Evolutionary conservation across 1,140 invertebrate species (phyloP).

Genomic region (Nasonia longicornis): DNA sequence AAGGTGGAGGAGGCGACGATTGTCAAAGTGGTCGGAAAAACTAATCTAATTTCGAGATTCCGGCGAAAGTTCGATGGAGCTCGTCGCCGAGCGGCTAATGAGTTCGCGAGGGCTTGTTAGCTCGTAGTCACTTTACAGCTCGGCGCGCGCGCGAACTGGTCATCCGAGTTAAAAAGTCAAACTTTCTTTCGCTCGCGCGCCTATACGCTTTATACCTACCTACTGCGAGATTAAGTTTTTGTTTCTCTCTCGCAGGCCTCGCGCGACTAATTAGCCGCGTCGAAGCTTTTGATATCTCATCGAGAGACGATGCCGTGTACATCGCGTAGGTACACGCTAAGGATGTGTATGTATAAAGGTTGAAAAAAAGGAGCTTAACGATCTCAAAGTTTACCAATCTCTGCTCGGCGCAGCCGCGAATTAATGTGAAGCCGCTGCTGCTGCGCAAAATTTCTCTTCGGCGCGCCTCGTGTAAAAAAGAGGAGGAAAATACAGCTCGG

Average conservation of each 20-base stretch:
- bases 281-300: background rate
- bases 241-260: background rate
- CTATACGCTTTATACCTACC: too few relatives aligned
- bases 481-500: background rate
- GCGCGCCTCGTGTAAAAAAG: background rate
- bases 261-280: conserved; percentile 7
- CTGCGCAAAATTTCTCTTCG: background rate
- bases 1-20: background rate
- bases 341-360: too few relatives aligned
- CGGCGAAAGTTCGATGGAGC: conserved; percentile 19
- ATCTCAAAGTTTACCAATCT: conserved; percentile 16
- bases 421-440: background rate
- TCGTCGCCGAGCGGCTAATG: conserved; percentile 38
- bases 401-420: background rate
- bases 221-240: conserved; percentile 12
- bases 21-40: conserved; percentile 29
- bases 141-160: background rate
- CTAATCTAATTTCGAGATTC: conserved; percentile 38
- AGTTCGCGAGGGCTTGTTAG: conserved; percentile 38
- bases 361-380: background rate
- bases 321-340: too few relatives aligned
- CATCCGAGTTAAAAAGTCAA: conserved; percentile 26
- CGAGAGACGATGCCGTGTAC: background rate
- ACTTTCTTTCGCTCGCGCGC: background rate
- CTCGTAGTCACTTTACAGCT: conserved; percentile 19